A percentile compares a stretch with the other conserved stretches of the same genome.
Conservation (phyloP, 2,888 invertebrate genomes). For the Cactoblastis cactorum region DNA sequence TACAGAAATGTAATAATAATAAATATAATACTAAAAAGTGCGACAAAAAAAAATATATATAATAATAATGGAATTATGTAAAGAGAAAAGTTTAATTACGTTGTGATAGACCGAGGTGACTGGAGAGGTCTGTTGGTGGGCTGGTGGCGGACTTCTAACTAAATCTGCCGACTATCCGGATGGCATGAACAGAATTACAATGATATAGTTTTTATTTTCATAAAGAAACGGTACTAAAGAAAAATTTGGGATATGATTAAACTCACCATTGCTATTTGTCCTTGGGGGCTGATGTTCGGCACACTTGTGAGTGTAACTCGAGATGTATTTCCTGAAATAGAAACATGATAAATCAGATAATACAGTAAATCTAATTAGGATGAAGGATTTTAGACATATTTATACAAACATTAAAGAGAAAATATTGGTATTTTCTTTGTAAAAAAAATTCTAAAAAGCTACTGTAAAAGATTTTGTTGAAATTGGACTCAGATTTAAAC, state of each 20-base stretch:
- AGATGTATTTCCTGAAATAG: constrained; percentile 60
- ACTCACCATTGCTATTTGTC: constrained; percentile 84
- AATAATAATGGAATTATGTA: not conserved
- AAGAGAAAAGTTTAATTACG: constrained; percentile 37
- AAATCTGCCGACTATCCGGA: constrained; percentile 81
- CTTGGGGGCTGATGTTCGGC: constrained; percentile 81
- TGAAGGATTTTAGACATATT: too few relatives aligned
- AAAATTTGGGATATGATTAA: constrained; percentile 12
- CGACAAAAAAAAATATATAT: not conserved
- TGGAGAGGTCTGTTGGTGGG: constrained; percentile 89
- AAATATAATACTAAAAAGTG: not conserved
- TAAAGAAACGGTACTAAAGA: not conserved
- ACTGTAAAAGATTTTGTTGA: too few relatives aligned
- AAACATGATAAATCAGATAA: not conserved
- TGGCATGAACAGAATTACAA: constrained; percentile 59
- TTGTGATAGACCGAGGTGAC: constrained; percentile 82
- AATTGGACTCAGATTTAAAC: too few relatives aligned
- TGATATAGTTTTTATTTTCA: constrained; percentile 1
- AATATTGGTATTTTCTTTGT: too few relatives aligned
- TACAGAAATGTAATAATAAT: not conserved
- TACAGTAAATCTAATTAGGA: not conserved
- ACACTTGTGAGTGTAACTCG: constrained; percentile 76
- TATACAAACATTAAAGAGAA: too few relatives aligned
- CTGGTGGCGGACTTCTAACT: constrained; percentile 89
- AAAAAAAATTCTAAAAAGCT: too few relatives aligned